These are phyloP conservation scores for Agriotes lineatus DNA, from an alignment of 2,888 invertebrate species.

Conservation along the genomic window DNA sequence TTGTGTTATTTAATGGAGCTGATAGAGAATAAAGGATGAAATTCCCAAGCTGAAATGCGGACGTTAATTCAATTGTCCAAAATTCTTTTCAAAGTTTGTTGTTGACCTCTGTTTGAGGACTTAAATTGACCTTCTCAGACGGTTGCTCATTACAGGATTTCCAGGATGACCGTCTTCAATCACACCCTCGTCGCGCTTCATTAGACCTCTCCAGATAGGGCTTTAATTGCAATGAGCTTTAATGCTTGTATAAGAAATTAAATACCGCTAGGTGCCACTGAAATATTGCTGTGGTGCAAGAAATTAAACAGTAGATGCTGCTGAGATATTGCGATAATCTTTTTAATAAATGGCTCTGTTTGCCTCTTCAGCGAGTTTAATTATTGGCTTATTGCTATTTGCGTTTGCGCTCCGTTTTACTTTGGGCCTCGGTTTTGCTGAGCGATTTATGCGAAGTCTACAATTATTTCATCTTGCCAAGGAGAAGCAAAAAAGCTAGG, in stretches of 20 bases:
- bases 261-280: constrained; percentile 9
- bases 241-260: constrained; percentile 25
- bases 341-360: constrained; percentile 17
- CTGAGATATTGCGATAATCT: constrained; percentile 15
- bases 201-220: constrained; percentile 22
- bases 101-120: background rate
- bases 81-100: too few species aligned
- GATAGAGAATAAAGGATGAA: too few species aligned
- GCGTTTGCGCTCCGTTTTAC: background rate
- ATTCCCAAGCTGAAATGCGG: too few species aligned
- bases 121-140: constrained; percentile 10
- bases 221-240: constrained; percentile 27
- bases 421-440: too few species aligned
- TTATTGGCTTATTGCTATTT: background rate
- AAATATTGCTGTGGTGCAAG: constrained; percentile 22
- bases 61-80: background rate
- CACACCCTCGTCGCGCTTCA: constrained; percentile 30
- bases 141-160: constrained; percentile 7
- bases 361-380: constrained; percentile 8
- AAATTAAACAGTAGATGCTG: constrained; percentile 11
- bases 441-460: too few species aligned
- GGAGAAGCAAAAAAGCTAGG: background rate
- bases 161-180: constrained; percentile 22
- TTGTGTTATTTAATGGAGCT: too few species aligned
- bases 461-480: background rate